Conservation (phyloP, 2,113 vertebrate species). For the Sterna hirundo region DNA sequence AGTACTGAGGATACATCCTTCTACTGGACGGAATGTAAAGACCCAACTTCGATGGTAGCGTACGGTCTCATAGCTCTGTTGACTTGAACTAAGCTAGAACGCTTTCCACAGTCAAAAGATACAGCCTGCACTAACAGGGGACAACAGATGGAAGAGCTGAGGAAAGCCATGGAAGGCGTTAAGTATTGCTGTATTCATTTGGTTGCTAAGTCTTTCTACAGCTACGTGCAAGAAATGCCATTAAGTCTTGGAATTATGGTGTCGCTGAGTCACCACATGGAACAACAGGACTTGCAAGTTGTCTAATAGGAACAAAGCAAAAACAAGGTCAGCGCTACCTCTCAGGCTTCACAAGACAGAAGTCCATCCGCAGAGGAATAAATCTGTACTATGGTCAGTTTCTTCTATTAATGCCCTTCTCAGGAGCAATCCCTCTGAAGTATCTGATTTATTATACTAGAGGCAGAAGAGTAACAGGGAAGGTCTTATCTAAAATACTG, state of each 20-base stretch:
- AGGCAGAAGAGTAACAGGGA: neutral
- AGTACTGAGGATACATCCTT: neutral
- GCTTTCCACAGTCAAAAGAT: neutral
- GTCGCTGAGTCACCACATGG: neutral
- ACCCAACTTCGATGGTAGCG: neutral
- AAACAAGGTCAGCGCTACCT: neutral
- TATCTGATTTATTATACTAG: neutral
- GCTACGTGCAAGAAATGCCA: neutral
- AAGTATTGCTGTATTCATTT: neutral
- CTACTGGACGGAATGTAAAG: neutral
- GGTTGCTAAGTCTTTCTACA: neutral
- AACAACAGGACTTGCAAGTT: neutral
- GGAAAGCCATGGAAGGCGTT: neutral
- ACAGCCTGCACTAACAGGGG: neutral
- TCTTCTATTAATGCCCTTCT: neutral
- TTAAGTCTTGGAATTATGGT: neutral
- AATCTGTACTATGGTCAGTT: fast-evolving
- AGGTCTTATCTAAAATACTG: neutral
- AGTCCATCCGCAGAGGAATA: neutral
- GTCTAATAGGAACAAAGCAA: neutral
- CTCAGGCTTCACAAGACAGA: neutral
- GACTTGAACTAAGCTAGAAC: neutral
- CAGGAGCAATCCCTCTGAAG: neutral
- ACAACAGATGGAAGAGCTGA: neutral
- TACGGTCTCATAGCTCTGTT: neutral